These are phyloP conservation scores for Mantis religiosa DNA, from an alignment of 2,888 invertebrate species.

Conservation along the genomic window DNA sequence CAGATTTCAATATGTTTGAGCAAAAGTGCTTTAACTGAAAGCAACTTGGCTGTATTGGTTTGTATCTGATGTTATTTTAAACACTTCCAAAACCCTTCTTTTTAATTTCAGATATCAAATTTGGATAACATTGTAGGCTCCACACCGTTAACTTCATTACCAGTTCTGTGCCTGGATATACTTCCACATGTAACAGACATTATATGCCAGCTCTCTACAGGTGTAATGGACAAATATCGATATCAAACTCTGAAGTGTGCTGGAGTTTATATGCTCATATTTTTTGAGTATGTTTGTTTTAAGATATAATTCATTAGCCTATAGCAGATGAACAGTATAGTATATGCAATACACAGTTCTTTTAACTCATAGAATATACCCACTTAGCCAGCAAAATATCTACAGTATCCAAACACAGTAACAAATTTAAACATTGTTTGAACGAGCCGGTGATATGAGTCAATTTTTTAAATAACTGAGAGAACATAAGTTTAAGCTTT, in stretches of 20 bases:
- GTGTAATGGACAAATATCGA: neutral
- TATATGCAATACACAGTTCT: no score
- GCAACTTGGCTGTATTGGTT: no score
- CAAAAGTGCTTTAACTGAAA: no score
- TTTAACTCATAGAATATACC: no score
- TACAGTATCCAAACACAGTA: no score
- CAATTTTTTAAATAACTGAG: no score
- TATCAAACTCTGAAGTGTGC: neutral
- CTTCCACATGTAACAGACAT: neutral
- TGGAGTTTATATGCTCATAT: neutral
- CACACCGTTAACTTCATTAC: neutral
- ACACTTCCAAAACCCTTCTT: neutral
- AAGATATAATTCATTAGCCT: neutral
- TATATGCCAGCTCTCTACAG: neutral
- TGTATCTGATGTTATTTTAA: no score
- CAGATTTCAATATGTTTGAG: no score
- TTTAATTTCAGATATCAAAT: neutral
- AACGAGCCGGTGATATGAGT: no score
- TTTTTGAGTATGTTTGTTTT: neutral
- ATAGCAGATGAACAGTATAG: neutral
- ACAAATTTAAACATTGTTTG: no score
- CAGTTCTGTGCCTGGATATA: neutral
- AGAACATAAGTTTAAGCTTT: no score
- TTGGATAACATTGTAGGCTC: neutral
- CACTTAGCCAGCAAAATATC: no score